These are phyloP conservation scores for Hemicentrotus pulcherrimus DNA, from an alignment of 35 echinoderm and acorn worm species.

Conservation along the genomic window DNA sequence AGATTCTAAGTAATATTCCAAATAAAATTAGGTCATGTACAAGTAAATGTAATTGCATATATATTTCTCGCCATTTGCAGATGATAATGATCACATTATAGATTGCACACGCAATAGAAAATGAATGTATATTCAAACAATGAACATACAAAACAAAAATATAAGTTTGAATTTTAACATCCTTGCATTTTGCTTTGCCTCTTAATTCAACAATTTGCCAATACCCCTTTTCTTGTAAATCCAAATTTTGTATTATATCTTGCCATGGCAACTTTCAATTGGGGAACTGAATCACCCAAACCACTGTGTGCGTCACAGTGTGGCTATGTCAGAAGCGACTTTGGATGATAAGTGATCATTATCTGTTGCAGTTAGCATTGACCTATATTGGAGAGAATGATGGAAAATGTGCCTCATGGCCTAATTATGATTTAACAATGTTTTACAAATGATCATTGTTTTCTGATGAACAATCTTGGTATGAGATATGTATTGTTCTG, in stretches of 20 bases:
- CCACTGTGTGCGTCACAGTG: neutral
- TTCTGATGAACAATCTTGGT: too few species aligned
- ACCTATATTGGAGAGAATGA: neutral
- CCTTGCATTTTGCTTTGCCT: neutral
- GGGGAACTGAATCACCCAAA: neutral
- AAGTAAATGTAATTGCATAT: too few species aligned
- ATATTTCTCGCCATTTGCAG: too few species aligned
- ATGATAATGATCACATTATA: too few species aligned
- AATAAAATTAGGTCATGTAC: neutral
- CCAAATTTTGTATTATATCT: neutral
- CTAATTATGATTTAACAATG: neutral
- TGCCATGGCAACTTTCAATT: constrained; percentile 7
- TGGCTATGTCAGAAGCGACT: neutral
- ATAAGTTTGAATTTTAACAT: neutral
- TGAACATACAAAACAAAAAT: too few species aligned
- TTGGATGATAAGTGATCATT: neutral
- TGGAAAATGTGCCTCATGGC: neutral
- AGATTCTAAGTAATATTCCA: neutral
- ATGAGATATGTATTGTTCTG: too few species aligned
- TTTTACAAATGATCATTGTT: too few species aligned
- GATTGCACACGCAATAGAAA: too few species aligned
- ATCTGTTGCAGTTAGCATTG: neutral
- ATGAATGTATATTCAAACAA: too few species aligned
- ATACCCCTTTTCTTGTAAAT: neutral
- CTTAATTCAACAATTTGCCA: neutral